Evolutionary conservation across 2,888 invertebrate species (phyloP), one percentile per base, ranked within the genome.

Genomic region (Pelosia muscerda): DNA sequence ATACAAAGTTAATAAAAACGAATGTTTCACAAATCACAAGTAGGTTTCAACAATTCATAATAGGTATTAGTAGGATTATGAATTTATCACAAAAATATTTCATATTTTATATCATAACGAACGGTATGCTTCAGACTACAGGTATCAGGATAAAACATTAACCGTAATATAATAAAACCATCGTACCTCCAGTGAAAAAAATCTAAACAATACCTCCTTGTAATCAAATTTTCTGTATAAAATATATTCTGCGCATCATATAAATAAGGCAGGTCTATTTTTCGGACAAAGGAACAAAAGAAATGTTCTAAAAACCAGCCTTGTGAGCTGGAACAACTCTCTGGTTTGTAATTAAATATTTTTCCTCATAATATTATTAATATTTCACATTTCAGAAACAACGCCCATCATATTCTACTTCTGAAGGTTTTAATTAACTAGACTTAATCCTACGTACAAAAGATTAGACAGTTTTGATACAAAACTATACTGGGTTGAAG

Each of bases 341-440:
- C 57, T 57, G 57, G 58, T 64, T 61, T 23, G 28, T 72, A 73
- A 73, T 72, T 57, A 72, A 76, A 78, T 68, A 68, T 68, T 58
- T 69, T 70, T 56, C 65, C 60, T 67, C 49, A 55, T 70, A 73
- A 55, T 70, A 73, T 74, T 53, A 65, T 63, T 58, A 59, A 68
- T 60, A 57, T 69, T 73, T 61, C 26, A 63, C 58, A 68, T 26
- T 31, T 49, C 55, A 61, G 19, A 68, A 66, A 19, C 63, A 31
- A 60, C 61, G 65, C 66, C 59, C 9, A 70, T 72, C 9, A 70
- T 72, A 73, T 76, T 71, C 19, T 65, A 60, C 70, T 68, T 79
- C 71, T 58, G 56, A 66, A 72, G 65, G 62, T 69, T 76, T 70
- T 73, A 79, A 77, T 70, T 72, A 77, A 68, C 69, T 67, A 63